Conservation (phyloP, 2,888 invertebrate genomes). For the Invenusta paracnida region DNA sequence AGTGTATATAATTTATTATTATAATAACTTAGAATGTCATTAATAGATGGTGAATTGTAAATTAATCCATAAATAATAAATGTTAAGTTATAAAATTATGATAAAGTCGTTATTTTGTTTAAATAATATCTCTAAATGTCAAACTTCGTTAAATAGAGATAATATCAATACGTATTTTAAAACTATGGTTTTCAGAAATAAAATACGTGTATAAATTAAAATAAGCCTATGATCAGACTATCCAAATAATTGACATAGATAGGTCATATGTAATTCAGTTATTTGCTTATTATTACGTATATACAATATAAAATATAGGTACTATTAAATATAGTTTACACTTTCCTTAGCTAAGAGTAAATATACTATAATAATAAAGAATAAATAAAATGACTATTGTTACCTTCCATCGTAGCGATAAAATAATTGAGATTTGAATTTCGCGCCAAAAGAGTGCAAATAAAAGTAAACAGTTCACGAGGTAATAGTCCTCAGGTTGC, state of each 20-base stretch:
- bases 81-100: not conserved
- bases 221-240: too few species aligned
- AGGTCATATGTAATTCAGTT: not conserved
- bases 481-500: conserved; percentile 15
- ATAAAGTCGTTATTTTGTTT: not conserved
- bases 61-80: too few species aligned
- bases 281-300: too few species aligned
- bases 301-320: too few species aligned
- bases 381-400: not conserved
- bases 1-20: too few species aligned
- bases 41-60: too few species aligned
- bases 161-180: not conserved
- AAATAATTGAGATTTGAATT: not conserved
- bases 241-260: too few species aligned
- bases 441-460: conserved; percentile 19
- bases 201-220: not conserved
- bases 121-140: not conserved
- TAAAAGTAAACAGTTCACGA: not conserved
- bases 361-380: too few species aligned
- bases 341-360: too few species aligned
- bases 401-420: conserved; percentile 18
- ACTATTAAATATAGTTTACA: too few species aligned
- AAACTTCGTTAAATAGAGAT: not conserved
- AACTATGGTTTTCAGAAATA: not conserved
- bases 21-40: too few species aligned